These are phyloP conservation scores for Calameuta idolon DNA, from an alignment of 2,888 invertebrate species.

Conservation along the genomic window DNA sequence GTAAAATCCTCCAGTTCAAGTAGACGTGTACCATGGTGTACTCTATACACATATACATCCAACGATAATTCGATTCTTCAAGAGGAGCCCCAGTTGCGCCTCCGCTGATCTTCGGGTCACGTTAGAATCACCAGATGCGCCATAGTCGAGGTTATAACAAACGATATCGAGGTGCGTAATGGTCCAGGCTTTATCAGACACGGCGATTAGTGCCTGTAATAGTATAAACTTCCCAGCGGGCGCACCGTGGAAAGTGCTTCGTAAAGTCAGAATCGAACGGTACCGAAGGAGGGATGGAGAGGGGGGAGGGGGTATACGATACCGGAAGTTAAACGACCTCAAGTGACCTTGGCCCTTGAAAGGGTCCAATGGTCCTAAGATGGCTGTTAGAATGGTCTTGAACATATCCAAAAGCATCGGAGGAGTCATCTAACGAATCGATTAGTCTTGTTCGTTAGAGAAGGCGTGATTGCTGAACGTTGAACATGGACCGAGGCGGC, in stretches of 20 bases:
- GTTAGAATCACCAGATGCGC: neutral
- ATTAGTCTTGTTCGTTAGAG: slow-evolving; percentile 13
- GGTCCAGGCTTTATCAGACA: neutral
- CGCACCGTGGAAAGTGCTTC: neutral
- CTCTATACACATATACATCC: neutral
- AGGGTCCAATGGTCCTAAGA: neutral
- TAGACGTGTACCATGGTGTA: neutral
- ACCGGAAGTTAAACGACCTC: neutral
- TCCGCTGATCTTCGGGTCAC: neutral
- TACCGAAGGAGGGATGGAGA: neutral
- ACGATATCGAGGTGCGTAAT: neutral
- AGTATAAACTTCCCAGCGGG: neutral
- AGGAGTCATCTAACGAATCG: slow-evolving; percentile 2
- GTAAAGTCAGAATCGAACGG: neutral
- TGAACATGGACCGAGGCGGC: neutral
- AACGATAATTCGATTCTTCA: neutral
- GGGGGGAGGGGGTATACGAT: neutral
- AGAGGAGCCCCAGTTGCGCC: neutral
- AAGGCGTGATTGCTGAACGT: slow-evolving; percentile 4
- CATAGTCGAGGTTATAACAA: neutral
- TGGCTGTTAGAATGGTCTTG: neutral
- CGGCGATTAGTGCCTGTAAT: neutral
- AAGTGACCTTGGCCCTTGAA: neutral
- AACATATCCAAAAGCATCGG: neutral
- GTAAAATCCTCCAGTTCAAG: neutral